Evolutionary conservation across 2,888 invertebrate species (phyloP).

Genomic region (Sinotaia quadrata): DNA sequence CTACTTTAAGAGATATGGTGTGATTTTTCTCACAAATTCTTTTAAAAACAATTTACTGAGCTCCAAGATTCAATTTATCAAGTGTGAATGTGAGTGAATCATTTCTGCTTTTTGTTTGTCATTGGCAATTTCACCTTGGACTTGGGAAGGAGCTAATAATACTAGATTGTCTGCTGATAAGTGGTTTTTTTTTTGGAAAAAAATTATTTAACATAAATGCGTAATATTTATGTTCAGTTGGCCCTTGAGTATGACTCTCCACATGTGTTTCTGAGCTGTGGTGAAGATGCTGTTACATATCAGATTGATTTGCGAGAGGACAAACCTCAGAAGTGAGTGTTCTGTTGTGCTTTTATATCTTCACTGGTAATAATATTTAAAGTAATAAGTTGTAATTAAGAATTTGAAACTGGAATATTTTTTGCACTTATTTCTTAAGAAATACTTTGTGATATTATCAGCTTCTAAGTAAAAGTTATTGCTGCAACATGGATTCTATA

Average conservation of each 20-base stretch:
- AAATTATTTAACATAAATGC: too few relatives aligned
- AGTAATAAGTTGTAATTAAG: background rate
- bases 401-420: background rate
- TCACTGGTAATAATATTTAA: background rate
- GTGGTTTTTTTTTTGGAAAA: too few relatives aligned
- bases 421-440: background rate
- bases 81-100: too few relatives aligned
- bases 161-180: too few relatives aligned
- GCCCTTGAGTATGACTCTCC: conserved; percentile 84
- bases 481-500: background rate
- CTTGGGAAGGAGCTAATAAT: too few relatives aligned
- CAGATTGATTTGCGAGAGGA: conserved; percentile 86
- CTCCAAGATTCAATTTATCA: too few relatives aligned
- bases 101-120: too few relatives aligned
- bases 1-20: too few relatives aligned
- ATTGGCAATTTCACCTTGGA: too few relatives aligned
- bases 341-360: background rate
- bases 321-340: conserved; percentile 77
- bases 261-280: conserved; percentile 84
- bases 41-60: too few relatives aligned
- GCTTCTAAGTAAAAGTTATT: background rate
- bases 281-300: conserved; percentile 88
- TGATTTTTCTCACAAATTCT: too few relatives aligned
- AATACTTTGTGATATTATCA: background rate
- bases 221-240: conserved; percentile 74